Percentiles rank a stretch among this genome's conserved stretches.
Conservation (phyloP, 2,888 invertebrate genomes). For the Aleiodes leptofemur region DNA sequence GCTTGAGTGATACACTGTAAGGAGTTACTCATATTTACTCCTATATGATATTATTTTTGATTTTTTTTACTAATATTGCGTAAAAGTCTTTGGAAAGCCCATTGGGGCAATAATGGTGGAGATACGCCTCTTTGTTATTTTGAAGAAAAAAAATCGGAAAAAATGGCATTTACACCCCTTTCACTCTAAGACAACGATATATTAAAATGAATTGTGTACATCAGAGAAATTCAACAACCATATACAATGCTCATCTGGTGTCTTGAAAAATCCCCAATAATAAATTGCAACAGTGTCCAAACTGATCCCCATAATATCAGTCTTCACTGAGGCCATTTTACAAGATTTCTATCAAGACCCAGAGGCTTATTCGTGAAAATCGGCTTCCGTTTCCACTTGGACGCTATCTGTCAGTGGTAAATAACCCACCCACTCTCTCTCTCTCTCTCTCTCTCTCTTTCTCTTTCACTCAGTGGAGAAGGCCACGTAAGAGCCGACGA, state of each 20-base stretch:
- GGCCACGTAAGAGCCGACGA: conserved; percentile 58
- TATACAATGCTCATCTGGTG: conserved; percentile 36
- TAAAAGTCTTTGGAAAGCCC: too few relatives aligned
- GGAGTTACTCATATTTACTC: too few relatives aligned
- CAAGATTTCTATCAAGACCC: conserved; percentile 68
- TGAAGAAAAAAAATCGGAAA: too few relatives aligned
- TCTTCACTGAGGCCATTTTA: conserved; percentile 68
- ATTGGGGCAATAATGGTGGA: too few relatives aligned
- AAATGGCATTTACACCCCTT: too few relatives aligned
- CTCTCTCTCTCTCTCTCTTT: background rate
- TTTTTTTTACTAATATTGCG: too few relatives aligned
- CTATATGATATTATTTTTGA: too few relatives aligned
- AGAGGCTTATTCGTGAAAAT: conserved; percentile 58
- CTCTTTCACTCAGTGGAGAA: conserved; percentile 38
- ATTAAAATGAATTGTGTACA: background rate
- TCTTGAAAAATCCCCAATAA: conserved; percentile 52
- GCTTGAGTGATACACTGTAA: too few relatives aligned
- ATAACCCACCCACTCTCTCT: background rate
- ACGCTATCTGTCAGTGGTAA: conserved; percentile 30
- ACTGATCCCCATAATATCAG: conserved; percentile 69
- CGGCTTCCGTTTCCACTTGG: conserved; percentile 35
- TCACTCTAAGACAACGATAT: too few relatives aligned
- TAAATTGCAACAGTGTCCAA: conserved; percentile 62
- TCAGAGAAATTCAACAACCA: background rate
- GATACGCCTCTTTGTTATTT: too few relatives aligned